Evolutionary conservation across 2,113 vertebrate genomes (phyloP).

Genomic region (Hemiprocne comata): DNA sequence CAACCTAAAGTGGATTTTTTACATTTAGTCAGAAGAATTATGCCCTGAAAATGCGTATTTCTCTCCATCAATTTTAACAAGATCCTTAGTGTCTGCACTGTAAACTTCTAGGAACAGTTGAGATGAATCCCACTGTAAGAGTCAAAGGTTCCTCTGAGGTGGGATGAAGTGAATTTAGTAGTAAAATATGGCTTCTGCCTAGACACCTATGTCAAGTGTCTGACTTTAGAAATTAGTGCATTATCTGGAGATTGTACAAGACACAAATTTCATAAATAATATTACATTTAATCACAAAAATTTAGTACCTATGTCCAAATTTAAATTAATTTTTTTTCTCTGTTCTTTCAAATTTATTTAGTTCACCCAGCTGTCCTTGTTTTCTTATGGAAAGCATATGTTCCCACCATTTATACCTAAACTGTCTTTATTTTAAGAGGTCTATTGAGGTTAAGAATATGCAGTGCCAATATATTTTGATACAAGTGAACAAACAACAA

Average conservation of each 20-base stretch:
- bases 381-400: neutral
- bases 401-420: neutral
- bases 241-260: neutral
- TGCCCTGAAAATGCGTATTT: neutral
- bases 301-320: neutral
- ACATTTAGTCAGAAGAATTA: neutral
- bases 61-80: neutral
- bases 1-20: neutral
- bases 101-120: neutral
- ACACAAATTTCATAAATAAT: neutral
- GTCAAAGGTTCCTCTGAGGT: neutral
- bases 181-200: neutral
- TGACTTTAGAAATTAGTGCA: neutral
- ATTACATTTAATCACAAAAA: neutral
- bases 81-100: neutral
- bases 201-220: neutral
- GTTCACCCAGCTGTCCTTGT: neutral
- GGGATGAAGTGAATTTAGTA: neutral
- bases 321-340: neutral
- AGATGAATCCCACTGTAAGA: neutral
- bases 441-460: neutral
- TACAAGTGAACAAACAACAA: neutral
- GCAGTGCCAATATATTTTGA: neutral
- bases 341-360: neutral
- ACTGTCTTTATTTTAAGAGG: neutral